These are phyloP conservation scores for Pterocles gutturalis DNA, from an alignment of 2,113 vertebrate species.

Conservation along the genomic window DNA sequence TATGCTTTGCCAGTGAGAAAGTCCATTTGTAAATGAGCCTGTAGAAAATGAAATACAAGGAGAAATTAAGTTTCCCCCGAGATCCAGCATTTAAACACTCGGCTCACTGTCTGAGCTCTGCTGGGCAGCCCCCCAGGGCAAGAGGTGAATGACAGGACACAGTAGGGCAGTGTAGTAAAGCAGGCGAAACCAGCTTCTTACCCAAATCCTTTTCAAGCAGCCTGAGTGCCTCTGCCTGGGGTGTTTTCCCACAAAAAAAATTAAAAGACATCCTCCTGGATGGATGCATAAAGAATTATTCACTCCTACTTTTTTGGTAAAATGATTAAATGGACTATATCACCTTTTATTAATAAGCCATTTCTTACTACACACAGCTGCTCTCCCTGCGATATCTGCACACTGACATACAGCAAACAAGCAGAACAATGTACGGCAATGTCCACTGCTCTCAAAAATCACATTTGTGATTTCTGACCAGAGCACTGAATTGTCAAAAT, in stretches of 20 bases:
- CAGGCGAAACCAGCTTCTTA: slow-evolving; percentile 19
- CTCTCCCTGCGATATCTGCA: background rate
- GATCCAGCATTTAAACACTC: background rate
- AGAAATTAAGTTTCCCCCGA: background rate
- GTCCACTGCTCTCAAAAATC: background rate
- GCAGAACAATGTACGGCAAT: background rate
- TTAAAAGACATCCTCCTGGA: background rate
- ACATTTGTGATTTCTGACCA: background rate
- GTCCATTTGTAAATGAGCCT: background rate
- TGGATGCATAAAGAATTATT: background rate
- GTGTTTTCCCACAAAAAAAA: slow-evolving; percentile 7
- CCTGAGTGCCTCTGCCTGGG: background rate
- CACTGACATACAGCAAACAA: background rate
- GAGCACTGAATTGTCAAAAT: background rate
- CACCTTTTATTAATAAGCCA: background rate
- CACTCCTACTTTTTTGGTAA: background rate
- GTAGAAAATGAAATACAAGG: background rate
- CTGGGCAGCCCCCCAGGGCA: background rate
- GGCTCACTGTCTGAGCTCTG: background rate
- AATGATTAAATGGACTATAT: background rate
- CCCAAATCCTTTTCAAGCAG: background rate
- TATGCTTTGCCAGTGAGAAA: background rate
- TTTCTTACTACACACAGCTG: background rate
- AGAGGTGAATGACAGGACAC: background rate
- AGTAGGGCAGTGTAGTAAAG: background rate